Conservation (phyloP, 2,113 vertebrate genomes). For the Numida meleagris region DNA sequence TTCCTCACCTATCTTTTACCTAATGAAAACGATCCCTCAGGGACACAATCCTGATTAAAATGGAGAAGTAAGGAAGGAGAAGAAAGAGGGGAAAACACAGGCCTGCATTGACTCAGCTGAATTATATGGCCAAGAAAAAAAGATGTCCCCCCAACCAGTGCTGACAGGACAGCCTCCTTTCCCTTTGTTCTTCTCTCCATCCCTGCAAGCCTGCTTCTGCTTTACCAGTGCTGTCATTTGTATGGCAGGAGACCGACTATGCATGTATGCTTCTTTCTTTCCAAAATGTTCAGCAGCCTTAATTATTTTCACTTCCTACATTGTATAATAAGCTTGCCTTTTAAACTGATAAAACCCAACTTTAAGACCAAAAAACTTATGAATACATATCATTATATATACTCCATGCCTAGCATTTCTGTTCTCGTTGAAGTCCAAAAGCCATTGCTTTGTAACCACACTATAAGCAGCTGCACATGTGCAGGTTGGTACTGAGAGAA, state of each 20-base stretch:
- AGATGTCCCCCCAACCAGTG: not conserved
- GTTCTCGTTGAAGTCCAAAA: not conserved
- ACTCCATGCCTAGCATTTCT: not conserved
- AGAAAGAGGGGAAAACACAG: not conserved
- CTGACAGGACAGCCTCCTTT: not conserved
- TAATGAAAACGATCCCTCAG: not conserved
- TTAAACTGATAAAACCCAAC: not conserved
- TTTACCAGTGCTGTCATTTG: not conserved
- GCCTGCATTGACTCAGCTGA: not conserved
- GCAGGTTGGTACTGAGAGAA: not conserved
- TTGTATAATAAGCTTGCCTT: not conserved
- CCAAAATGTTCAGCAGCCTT: not conserved
- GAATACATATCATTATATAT: not conserved
- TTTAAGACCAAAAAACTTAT: not conserved
- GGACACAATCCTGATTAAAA: not conserved
- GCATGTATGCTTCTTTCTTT: not conserved
- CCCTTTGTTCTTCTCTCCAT: not conserved
- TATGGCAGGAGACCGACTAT: not conserved
- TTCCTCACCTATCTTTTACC: not conserved
- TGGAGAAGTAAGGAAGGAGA: not conserved
- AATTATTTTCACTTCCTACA: not conserved
- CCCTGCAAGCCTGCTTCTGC: too few species aligned
- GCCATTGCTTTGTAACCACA: not conserved
- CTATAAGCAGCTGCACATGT: not conserved
- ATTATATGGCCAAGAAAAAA: not conserved